phyloP scores from a whole-genome alignment of 2,113 vertebrate genomes.

The Tragelaphus scriptus region DNA sequence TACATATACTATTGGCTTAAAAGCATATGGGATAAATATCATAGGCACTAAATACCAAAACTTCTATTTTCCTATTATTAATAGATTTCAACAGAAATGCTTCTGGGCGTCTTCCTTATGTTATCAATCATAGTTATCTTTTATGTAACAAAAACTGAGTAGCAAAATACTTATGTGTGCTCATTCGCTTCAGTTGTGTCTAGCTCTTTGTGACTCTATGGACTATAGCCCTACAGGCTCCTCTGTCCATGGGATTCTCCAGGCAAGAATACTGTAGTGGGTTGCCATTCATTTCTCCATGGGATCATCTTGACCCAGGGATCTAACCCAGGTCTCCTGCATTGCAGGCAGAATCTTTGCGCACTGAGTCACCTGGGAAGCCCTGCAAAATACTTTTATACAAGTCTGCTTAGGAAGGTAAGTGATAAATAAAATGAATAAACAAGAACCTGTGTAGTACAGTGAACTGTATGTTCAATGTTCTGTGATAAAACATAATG shows the following conservation, averaged over 20 bases:
- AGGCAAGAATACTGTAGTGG: neutral
- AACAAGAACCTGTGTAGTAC: neutral
- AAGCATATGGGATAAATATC: neutral
- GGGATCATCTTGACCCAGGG: rapidly evolving
- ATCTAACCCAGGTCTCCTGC: neutral
- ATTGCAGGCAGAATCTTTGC: neutral
- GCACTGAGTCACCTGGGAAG: neutral
- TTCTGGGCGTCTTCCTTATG: neutral
- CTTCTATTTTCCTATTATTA: neutral
- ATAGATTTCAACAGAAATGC: neutral
- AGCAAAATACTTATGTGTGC: neutral
- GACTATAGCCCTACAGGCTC: neutral
- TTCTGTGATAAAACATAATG: neutral
- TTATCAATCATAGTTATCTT: neutral
- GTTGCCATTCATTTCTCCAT: neutral
- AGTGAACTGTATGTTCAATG: neutral
- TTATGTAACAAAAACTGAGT: neutral
- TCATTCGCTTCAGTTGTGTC: neutral
- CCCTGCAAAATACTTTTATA: neutral
- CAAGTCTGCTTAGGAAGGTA: neutral
- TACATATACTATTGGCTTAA: neutral
- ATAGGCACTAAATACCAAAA: neutral
- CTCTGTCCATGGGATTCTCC: neutral
- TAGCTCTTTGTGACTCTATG: neutral
- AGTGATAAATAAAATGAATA: neutral